Evolutionary conservation across 2,888 invertebrate species (phyloP).

Genomic region (Drosophila bunnanda): DNA sequence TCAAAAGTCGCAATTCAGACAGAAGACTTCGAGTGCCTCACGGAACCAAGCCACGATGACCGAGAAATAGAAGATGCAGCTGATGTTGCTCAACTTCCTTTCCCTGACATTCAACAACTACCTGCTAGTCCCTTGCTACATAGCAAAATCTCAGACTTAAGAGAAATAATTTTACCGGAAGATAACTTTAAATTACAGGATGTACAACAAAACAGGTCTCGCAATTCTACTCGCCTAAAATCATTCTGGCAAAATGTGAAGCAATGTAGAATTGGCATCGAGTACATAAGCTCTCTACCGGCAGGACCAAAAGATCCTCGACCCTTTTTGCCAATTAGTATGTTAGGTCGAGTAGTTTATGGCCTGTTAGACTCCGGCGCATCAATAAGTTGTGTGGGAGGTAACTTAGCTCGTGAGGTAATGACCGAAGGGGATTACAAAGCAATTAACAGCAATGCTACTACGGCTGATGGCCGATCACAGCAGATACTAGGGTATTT

Average conservation of each 20-base stretch:
- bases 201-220: not conserved
- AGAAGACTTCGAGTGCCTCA: not conserved
- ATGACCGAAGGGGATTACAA: not conserved
- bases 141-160: too few species aligned
- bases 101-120: too few species aligned
- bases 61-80: not conserved
- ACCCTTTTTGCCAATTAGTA: not conserved
- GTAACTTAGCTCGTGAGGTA: not conserved
- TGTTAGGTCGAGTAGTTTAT: not conserved
- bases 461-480: not conserved
- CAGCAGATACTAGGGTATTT: not conserved
- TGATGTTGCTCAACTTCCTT: too few species aligned
- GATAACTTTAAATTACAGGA: not conserved
- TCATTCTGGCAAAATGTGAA: not conserved
- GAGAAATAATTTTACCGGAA: not conserved
- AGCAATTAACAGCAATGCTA: not conserved
- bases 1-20: constrained; percentile 7
- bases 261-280: not conserved
- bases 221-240: not conserved
- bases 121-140: not conserved
- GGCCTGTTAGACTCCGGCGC: not conserved
- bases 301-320: constrained; percentile 2
- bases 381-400: not conserved
- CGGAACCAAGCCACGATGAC: constrained; percentile 3
- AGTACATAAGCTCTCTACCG: not conserved